A percentile compares a stretch with the other conserved stretches of the same genome.
Evolutionary conservation across 2,888 invertebrate species (phyloP).

Genomic region (Uloborus plumipes): DNA sequence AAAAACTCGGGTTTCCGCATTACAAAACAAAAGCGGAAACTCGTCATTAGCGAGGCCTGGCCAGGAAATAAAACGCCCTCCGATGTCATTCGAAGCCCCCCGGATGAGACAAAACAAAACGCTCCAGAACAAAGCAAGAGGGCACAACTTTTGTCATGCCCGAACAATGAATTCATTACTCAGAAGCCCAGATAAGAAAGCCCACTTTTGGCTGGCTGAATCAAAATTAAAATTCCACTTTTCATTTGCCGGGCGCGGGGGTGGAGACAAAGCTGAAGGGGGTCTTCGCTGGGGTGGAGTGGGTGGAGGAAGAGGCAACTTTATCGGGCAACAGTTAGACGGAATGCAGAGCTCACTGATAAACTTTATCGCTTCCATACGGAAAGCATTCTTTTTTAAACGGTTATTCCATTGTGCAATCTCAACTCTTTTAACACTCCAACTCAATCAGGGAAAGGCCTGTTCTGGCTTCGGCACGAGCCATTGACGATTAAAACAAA

Average conservation of each 20-base stretch:
- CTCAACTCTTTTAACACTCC: slow-evolving; percentile 48
- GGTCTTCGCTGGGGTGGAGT: neutral
- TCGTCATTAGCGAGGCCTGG: slow-evolving; percentile 43
- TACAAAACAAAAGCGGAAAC: slow-evolving; percentile 56
- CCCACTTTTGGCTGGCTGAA: slow-evolving; percentile 55
- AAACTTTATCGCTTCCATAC: slow-evolving; percentile 58
- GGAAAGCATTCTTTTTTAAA: slow-evolving; percentile 33
- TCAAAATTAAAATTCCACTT: slow-evolving; percentile 64
- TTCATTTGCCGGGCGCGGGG: slow-evolving; percentile 34
- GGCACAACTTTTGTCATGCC: slow-evolving; percentile 60
- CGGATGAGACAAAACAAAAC: slow-evolving; percentile 46
- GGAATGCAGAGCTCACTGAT: slow-evolving; percentile 39
- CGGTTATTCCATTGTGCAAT: slow-evolving; percentile 30
- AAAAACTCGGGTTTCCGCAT: slow-evolving; percentile 22
- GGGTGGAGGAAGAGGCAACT: neutral
- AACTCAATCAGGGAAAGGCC: slow-evolving; percentile 51
- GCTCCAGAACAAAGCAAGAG: slow-evolving; percentile 31
- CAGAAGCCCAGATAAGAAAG: slow-evolving; percentile 48
- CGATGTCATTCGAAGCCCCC: slow-evolving; percentile 14
- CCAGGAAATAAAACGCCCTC: slow-evolving; percentile 38
- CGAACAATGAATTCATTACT: slow-evolving; percentile 60
- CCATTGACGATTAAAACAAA: slow-evolving; percentile 55
- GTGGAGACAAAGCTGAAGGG: slow-evolving; percentile 58
- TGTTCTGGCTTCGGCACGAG: slow-evolving; percentile 10
- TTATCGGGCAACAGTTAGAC: slow-evolving; percentile 40